These are phyloP conservation scores for Oscheius sp. DNA, from an alignment of 2,888 invertebrate species.

Conservation along the genomic window DNA sequence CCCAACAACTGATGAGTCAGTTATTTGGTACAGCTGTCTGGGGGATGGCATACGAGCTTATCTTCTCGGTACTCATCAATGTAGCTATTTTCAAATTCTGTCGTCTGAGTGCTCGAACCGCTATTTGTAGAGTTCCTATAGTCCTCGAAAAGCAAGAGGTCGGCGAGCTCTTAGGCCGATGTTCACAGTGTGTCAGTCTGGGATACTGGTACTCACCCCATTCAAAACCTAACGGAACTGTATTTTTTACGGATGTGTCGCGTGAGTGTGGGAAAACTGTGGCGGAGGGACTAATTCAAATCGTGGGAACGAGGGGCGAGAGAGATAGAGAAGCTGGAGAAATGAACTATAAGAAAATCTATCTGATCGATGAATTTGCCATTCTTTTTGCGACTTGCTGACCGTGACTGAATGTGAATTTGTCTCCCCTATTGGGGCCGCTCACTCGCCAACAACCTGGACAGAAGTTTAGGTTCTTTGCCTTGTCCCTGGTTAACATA, in stretches of 20 bases:
- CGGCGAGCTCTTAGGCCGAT: too few species aligned
- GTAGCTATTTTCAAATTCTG: too few species aligned
- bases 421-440: constrained; percentile 22
- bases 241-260: not conserved
- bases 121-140: too few species aligned
- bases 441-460: constrained; percentile 17
- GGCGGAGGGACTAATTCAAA: not conserved
- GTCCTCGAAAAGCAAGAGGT: too few species aligned
- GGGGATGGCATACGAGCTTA: too few species aligned
- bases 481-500: not conserved
- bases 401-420: constrained; percentile 35
- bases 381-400: constrained; percentile 32
- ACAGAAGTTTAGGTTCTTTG: not conserved
- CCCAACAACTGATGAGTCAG: too few species aligned
- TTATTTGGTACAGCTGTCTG: too few species aligned
- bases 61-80: too few species aligned
- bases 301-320: constrained; percentile 1
- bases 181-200: not conserved
- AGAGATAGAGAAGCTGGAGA: not conserved
- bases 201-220: constrained; percentile 1
- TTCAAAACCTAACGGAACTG: not conserved
- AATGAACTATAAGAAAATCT: not conserved
- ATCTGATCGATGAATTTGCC: constrained; percentile 13
- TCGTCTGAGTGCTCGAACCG: too few species aligned
- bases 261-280: not conserved